Base-by-base conservation (phyloP, 2,888 invertebrate genomes). In the Podabrus alpinus region DNA sequence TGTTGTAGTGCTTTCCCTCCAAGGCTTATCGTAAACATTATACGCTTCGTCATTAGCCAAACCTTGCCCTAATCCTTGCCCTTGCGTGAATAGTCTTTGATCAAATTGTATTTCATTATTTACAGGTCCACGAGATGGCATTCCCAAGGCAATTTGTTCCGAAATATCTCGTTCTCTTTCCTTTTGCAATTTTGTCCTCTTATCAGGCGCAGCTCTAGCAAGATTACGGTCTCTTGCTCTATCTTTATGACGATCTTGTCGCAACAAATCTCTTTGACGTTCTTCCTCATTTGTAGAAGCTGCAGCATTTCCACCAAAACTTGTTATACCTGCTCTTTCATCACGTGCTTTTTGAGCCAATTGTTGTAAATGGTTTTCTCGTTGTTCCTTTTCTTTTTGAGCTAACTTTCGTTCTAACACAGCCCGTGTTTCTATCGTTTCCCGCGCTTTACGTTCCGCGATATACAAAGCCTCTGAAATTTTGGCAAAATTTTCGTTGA, bases 401-500 rank as follows among this genome's bases (percentile, higher is more conserved):
- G 99, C 99, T 79, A 99, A 86, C 88, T 97, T 95, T 88, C 97
- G 95, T 86, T 99, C 99, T 1, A 99, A 89, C 84, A 98, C 97
- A 0, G 98, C 97, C 24, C 99, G 89, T 81, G 97, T 97, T 85
- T 99, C 99, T 0, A 99, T 98, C 1, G 98, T 97, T 87, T 99
- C 99, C 66, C 99, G 90, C 0, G 99, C 98, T 88, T 99, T 99
- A 83, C 88, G 88, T 86, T 99, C 99, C 1, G 99, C 99, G 81
- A 99, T 98, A 86, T 98, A 99, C 68, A 99, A 88, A 0, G 99
- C 97, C 86, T 99, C 99, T 0, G 99, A 97, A 72, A 99, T 90
- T 86, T 99, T 99, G 0, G 99, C 97, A 88, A 99, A 99, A 87
- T 99, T 99, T 86, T 99, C 99, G 86, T 99, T 99, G 73, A 99